Percentiles rank a stretch among this genome's conserved stretches.
These are phyloP conservation scores for Auanema sp. DNA, from an alignment of 2,888 invertebrate species.

Conservation along the genomic window DNA sequence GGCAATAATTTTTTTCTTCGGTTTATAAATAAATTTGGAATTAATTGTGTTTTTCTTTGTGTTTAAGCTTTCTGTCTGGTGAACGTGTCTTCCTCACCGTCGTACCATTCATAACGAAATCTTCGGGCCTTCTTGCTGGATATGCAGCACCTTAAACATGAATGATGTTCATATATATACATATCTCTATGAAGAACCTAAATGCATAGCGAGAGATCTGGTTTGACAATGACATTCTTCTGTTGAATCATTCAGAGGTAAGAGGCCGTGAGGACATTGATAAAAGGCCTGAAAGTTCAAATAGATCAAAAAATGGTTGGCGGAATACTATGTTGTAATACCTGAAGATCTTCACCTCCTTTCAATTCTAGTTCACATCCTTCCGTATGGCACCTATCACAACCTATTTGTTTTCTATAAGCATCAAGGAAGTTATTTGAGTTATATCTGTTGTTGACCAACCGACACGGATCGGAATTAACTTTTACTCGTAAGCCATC, in stretches of 20 bases:
- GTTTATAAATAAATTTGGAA: neutral
- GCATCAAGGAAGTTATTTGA: neutral
- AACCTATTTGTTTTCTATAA: constrained; percentile 58
- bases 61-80: neutral
- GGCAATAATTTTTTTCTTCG: too few relatives aligned
- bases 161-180: neutral
- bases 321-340: neutral
- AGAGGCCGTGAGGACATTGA: constrained; percentile 59
- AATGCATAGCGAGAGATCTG: constrained; percentile 28
- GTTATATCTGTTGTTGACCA: neutral
- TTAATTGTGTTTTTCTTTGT: neutral
- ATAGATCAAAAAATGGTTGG: constrained; percentile 1
- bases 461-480: constrained; percentile 60
- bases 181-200: constrained; percentile 19
- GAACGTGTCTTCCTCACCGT: constrained; percentile 11
- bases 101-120: neutral
- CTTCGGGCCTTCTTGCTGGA: constrained; percentile 1
- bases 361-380: constrained; percentile 55
- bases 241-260: constrained; percentile 52
- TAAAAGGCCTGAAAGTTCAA: constrained; percentile 45
- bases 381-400: constrained; percentile 56
- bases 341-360: constrained; percentile 42
- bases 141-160: constrained; percentile 16
- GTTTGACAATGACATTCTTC: constrained; percentile 61
- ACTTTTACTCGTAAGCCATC: constrained; percentile 56